Base-by-base conservation (phyloP, 2,888 invertebrate genomes). In the Hartigia nigra region DNA sequence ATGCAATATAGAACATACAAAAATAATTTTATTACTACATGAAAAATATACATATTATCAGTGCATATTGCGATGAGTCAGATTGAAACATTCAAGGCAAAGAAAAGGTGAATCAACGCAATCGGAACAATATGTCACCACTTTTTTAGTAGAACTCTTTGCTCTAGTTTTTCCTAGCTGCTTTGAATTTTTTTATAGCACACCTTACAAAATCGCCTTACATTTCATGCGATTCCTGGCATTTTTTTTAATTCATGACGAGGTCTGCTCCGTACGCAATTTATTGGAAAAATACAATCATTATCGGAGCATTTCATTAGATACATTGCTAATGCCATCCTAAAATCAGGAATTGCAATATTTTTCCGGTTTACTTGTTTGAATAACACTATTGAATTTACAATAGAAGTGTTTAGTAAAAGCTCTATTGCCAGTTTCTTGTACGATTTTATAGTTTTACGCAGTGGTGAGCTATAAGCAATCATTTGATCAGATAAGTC, bases 371-470 rank as follows among this genome's bases (percentile, higher is more conserved):
- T 35, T 78, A 80, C 70, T 37, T 81, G 70, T 31, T 76, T 79
- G 23, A 72, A 77, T 75, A 79, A 81, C 35, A 74, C 74, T 32
- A 74, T 74, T 3, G 34, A 31, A 77, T 77, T 77, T 72, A 74
- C 35, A 74, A 77, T 5, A 74, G 37, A 37, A 74, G 78, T 79
- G 75, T 81, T 81, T 14, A 82, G 75, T 76, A 82, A 75, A 34
- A 83, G 55, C 70, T 82, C 81, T 70, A 82, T 77, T 34, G 78
- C 83, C 35, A 80, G 37, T 78, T 80, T 81, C 55, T 77, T 74
- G 75, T 82, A 82, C 81, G 82, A 82, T 35, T 79, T 83, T 55
- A 82, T 77, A 35, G 78, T 79, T 77, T 79, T 81, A 72, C 80
- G 76, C 31, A 83, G 77, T 74, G 78, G 78, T 72, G 80, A 79